Percentiles rank a stretch among this genome's conserved stretches.
Evolutionary conservation across 1,140 invertebrate species (phyloP).

Genomic region (Mycetomoellerius zeteki): DNA sequence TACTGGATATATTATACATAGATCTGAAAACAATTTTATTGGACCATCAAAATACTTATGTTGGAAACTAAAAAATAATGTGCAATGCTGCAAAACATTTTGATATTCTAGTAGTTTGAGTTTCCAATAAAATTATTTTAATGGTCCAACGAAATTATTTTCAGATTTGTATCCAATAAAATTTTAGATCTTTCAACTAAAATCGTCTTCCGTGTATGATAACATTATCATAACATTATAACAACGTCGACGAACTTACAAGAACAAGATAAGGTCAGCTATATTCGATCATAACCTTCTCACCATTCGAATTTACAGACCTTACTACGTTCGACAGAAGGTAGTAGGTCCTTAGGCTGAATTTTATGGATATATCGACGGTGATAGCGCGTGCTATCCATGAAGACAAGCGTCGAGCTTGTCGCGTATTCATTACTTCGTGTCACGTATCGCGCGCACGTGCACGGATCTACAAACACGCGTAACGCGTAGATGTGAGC

Average conservation of each 20-base stretch:
- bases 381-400: slow-evolving; percentile 45
- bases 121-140: no score
- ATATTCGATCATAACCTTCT: not conserved
- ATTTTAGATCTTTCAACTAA: no score
- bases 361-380: slow-evolving; percentile 36
- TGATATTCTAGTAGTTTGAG: no score
- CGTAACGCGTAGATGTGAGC: slow-evolving; percentile 38
- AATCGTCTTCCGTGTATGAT: not conserved
- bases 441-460: slow-evolving; percentile 65
- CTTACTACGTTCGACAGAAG: no score
- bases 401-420: slow-evolving; percentile 49
- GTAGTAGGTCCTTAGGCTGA: not conserved
- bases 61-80: no score
- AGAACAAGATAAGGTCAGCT: not conserved
- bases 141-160: no score
- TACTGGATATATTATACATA: no score
- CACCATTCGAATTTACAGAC: not conserved
- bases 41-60: no score
- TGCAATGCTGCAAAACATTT: no score
- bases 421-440: slow-evolving; percentile 58
- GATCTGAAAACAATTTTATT: no score
- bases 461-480: slow-evolving; percentile 61
- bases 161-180: no score
- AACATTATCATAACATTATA: not conserved
- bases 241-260: not conserved